Base-by-base conservation (phyloP, 1,140 invertebrate genomes). In the Aplysia californica region DNA sequence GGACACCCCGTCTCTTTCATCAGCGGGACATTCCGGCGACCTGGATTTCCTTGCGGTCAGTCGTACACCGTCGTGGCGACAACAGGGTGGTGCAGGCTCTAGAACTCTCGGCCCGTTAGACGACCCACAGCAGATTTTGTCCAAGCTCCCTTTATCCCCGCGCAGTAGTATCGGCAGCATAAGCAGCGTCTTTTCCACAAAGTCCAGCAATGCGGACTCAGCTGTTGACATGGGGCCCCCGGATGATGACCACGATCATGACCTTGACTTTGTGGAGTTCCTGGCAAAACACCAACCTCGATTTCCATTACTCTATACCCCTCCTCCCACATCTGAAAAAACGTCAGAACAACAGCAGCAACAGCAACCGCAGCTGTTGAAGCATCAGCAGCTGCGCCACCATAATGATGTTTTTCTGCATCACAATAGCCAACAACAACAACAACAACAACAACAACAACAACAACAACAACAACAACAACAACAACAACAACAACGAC, bases 131-230 rank as follows among this genome's bases (percentile, higher is more conserved):
- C 44, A 31, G 10, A 18, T 44, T 10, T 1, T 1, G 6, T 23
- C 44, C 5, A 65, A 55, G 3, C 23, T 61, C 21, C 66, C 66
- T 0, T 55, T 77, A 3, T 74, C 71, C 20, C 79, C 75, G 15
- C 59, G 79, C 21, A 80, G 69, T 67, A 80, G 79, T 64, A 20
- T 75, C 31, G 70, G 71, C 66, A 79, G 78, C 44, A 58, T 39
- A n/a, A n/a, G 26, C 68, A 80, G 79, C 68, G 41, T 61, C 55
- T 29, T 59, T n/a, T 79, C 78, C 18, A 44, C 39, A n/a, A 41
- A 61, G 21, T 80, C 79, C 59, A 80, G 79, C 72, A 80, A 77
- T 39, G 66, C 79, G 2, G 79, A 80, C 66, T 80, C 79, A 1
- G 79, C 79, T 21, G 79, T 80, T 38, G 79, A 80, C 72, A 41